A percentile compares a stretch with the other conserved stretches of the same genome.
Evolutionary conservation across 2,888 invertebrate genomes (phyloP).

Genomic region (Charanyca ferruginea): DNA sequence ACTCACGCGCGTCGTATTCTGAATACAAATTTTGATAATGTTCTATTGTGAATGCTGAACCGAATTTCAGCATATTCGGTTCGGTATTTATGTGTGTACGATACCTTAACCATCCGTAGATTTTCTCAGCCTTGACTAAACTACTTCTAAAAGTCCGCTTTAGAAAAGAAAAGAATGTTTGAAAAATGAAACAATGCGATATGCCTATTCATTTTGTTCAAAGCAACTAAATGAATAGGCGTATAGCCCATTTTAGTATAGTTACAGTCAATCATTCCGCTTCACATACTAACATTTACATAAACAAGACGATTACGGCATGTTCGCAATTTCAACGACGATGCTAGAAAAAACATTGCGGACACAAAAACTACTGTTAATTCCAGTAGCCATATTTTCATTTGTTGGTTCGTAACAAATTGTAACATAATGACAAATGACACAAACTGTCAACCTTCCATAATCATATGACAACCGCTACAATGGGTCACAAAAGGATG

Average conservation of each 20-base stretch:
- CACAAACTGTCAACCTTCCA: background rate
- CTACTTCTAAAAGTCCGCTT: background rate
- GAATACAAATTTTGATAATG: too few species aligned
- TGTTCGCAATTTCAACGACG: conserved; percentile 9
- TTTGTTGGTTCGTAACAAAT: background rate
- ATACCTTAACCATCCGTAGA: background rate
- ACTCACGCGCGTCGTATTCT: too few species aligned
- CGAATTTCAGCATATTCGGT: too few species aligned
- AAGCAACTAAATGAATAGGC: conserved; percentile 22
- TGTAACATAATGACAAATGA: background rate
- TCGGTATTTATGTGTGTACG: too few species aligned
- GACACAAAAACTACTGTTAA: conserved; percentile 1
- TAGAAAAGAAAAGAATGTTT: background rate
- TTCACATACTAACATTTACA: conserved; percentile 35
- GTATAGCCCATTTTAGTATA: conserved; percentile 30
- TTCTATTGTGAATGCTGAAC: too few species aligned
- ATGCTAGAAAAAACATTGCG: conserved; percentile 11
- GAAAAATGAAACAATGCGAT: conserved; percentile 6
- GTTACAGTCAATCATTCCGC: conserved; percentile 36
- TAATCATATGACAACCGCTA: conserved; percentile 14
- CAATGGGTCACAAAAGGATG: background rate
- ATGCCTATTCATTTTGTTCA: too few species aligned
- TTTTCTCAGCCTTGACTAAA: background rate
- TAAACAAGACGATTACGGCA: conserved; percentile 24
- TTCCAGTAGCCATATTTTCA: background rate